Conservation (phyloP, 2,888 invertebrate genomes). For the Cremastinae sp. region DNA sequence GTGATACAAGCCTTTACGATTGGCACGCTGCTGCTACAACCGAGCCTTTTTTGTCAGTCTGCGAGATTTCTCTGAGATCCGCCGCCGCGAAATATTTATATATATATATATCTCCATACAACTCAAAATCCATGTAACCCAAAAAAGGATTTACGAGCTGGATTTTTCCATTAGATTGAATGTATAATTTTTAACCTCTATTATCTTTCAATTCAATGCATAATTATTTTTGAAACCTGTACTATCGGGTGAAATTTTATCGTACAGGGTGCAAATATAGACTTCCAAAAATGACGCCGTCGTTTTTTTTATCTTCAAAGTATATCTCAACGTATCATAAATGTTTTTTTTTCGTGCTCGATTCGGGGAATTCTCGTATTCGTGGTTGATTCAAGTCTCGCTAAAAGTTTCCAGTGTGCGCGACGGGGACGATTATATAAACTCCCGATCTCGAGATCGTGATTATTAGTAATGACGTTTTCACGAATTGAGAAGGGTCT, state of each 20-base stretch:
- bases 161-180: neutral
- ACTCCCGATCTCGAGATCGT: neutral
- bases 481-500: conserved; percentile 8
- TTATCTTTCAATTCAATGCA: neutral
- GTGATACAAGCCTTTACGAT: conserved; percentile 78
- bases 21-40: conserved; percentile 61
- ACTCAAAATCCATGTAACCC: conserved; percentile 3
- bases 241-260: no score
- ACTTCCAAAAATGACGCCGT: no score
- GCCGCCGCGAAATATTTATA: conserved; percentile 52
- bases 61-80: conserved; percentile 75
- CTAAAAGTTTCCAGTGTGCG: neutral
- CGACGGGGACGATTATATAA: neutral
- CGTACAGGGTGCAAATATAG: no score
- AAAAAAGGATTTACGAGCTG: neutral
- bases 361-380: neutral
- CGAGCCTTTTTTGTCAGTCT: conserved; percentile 74
- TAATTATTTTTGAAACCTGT: neutral
- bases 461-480: conserved; percentile 27
- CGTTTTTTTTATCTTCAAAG: neutral
- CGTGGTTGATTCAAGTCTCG: neutral
- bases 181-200: neutral
- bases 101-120: no score
- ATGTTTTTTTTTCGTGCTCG: neutral
- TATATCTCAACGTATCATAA: neutral